Percentiles rank a stretch among this genome's conserved stretches.
phyloP scores from a whole-genome alignment of 2,113 vertebrate species.

The Ictalurus punctatus region DNA sequence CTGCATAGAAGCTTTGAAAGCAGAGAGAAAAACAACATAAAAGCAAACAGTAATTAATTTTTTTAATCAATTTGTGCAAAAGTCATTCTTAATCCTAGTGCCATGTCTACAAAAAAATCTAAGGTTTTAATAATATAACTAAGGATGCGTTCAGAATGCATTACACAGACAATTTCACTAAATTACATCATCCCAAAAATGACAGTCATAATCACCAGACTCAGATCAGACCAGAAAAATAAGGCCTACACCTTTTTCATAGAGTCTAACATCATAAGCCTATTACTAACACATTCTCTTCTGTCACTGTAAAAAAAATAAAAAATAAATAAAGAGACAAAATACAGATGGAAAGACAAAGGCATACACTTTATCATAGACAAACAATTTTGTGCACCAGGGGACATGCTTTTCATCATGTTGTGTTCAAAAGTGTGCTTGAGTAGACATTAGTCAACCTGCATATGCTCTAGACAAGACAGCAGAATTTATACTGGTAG shows the following conservation, averaged over 20 bases:
- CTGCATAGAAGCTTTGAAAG: background rate
- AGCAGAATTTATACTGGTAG: conserved; percentile 17
- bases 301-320: background rate
- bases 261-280: background rate
- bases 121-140: background rate
- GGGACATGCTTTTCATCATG: conserved; percentile 34
- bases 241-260: background rate
- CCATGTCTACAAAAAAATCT: background rate
- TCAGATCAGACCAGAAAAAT: background rate
- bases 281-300: background rate
- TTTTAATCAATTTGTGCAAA: background rate
- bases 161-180: conserved; percentile 18
- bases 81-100: background rate
- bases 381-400: conserved; percentile 31
- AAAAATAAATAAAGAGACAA: background rate
- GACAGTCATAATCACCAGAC: conserved; percentile 2
- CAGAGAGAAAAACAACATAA: conserved; percentile 17
- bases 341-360: conserved; percentile 38
- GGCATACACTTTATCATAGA: conserved; percentile 27
- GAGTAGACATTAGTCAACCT: conserved; percentile 36
- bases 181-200: conserved; percentile 18
- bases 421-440: conserved; percentile 13
- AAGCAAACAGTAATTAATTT: conserved; percentile 3
- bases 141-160: background rate
- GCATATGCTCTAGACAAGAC: conserved; percentile 12